Conservation (phyloP, 2,888 invertebrate species). For the Drosophila anceps region DNA sequence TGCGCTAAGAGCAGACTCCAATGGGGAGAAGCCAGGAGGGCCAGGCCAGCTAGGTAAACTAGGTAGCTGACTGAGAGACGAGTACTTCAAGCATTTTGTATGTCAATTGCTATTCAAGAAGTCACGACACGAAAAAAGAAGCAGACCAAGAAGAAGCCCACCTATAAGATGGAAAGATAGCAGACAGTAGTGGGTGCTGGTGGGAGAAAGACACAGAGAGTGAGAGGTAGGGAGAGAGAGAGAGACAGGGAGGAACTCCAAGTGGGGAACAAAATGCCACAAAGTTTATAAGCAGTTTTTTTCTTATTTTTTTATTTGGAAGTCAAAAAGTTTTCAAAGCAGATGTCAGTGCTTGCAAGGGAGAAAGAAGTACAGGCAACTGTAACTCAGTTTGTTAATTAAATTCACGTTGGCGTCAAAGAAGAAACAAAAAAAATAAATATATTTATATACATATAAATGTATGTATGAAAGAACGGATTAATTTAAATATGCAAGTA, state of each 20-base stretch:
- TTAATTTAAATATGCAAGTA: conserved; percentile 28
- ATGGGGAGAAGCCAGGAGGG: too few species aligned
- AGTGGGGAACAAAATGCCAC: conserved; percentile 37
- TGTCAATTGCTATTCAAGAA: conserved; percentile 79
- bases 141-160: background rate
- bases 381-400: conserved; percentile 59
- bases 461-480: background rate
- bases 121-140: conserved; percentile 61
- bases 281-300: conserved; percentile 53
- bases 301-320: background rate
- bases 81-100: conserved; percentile 73
- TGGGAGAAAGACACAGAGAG: background rate
- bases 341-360: conserved; percentile 2
- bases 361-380: background rate
- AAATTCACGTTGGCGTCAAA: conserved; percentile 45
- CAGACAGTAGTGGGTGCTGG: conserved; percentile 16
- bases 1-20: conserved; percentile 2
- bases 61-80: conserved; percentile 31
- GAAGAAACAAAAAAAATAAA: conserved; percentile 12
- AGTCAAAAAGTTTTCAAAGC: conserved; percentile 47
- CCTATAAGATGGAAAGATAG: conserved; percentile 23
- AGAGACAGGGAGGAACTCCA: background rate
- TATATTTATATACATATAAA: too few species aligned
- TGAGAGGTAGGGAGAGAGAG: background rate
- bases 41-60: conserved; percentile 22